Evolutionary conservation across 2,888 invertebrate species (phyloP).

Genomic region (Laspeyria flexula): DNA sequence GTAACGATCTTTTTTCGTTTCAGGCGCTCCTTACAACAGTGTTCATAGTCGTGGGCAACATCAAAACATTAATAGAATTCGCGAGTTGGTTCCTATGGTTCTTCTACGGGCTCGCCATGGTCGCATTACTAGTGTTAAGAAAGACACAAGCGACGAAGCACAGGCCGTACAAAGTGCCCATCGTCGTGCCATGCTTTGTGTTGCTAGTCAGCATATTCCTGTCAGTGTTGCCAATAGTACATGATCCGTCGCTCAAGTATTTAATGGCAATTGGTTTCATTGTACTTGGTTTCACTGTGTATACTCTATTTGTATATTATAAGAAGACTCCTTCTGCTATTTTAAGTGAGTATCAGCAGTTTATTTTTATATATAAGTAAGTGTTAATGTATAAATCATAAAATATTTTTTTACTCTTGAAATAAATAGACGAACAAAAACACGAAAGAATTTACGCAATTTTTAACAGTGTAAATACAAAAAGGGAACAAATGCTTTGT

Average conservation of each 20-base stretch:
- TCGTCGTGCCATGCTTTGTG: conserved; percentile 90
- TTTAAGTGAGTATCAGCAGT: conserved; percentile 82
- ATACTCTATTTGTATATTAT: conserved; percentile 91
- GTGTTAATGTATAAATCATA: no score
- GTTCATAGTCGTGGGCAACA: conserved; percentile 91
- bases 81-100: conserved; percentile 96
- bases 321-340: conserved; percentile 87
- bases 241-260: conserved; percentile 91
- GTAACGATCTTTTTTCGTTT: conserved; percentile 42
- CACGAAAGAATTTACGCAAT: no score
- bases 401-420: no score
- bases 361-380: not conserved
- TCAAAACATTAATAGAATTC: conserved; percentile 92
- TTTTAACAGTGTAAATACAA: no score
- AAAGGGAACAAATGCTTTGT: no score
- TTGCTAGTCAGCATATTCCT: conserved; percentile 90
- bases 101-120: conserved; percentile 94
- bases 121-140: conserved; percentile 90
- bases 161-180: conserved; percentile 91
- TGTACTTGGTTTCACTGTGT: conserved; percentile 88
- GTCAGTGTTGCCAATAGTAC: conserved; percentile 90
- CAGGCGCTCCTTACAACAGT: conserved; percentile 89
- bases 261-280: conserved; percentile 91
- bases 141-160: conserved; percentile 88
- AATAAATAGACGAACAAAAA: no score